These are phyloP conservation scores for Margaritifera margaritifera DNA, from an alignment of 2,888 invertebrate genomes.

Conservation along the genomic window DNA sequence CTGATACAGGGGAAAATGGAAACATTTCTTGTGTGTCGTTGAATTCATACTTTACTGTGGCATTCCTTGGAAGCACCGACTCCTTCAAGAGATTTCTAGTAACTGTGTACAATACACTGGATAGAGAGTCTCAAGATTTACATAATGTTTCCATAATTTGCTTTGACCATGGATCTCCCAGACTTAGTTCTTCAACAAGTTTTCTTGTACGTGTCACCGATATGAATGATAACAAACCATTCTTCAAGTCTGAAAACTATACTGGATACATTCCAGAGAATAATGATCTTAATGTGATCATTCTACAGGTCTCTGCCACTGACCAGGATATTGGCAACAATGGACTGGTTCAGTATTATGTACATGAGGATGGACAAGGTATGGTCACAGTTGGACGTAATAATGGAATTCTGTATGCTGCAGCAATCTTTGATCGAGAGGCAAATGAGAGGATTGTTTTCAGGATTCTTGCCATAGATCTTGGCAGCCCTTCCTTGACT, in stretches of 20 bases:
- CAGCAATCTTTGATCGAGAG: slow-evolving; percentile 46
- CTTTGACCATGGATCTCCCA: slow-evolving; percentile 75
- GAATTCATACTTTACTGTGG: slow-evolving; percentile 22
- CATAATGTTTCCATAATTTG: slow-evolving; percentile 74
- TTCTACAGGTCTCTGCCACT: slow-evolving; percentile 87
- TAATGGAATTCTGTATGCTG: slow-evolving; percentile 47
- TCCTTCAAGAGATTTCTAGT: slow-evolving; percentile 45
- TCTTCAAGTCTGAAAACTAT: slow-evolving; percentile 77
- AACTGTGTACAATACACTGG: slow-evolving; percentile 73
- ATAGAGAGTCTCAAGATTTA: slow-evolving; percentile 49
- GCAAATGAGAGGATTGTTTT: slow-evolving; percentile 24
- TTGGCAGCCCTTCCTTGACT: slow-evolving; percentile 29
- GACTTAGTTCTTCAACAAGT: slow-evolving; percentile 36
- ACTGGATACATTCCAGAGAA: slow-evolving; percentile 48
- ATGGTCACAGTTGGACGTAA: slow-evolving; percentile 13
- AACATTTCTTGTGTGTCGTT: slow-evolving; percentile 76
- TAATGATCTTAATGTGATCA: slow-evolving; percentile 72
- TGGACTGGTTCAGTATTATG: slow-evolving; percentile 35
- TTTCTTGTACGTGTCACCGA: slow-evolving; percentile 79
- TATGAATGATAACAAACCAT: slow-evolving; percentile 93
- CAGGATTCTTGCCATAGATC: slow-evolving; percentile 38
- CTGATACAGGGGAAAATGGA: slow-evolving; percentile 88
- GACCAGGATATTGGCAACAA: slow-evolving; percentile 76
- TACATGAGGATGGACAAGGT: slow-evolving; percentile 15
- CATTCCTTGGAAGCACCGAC: background rate